phyloP scores from a whole-genome alignment of 1,140 invertebrate species.

The Sesamia nonagrioides region DNA sequence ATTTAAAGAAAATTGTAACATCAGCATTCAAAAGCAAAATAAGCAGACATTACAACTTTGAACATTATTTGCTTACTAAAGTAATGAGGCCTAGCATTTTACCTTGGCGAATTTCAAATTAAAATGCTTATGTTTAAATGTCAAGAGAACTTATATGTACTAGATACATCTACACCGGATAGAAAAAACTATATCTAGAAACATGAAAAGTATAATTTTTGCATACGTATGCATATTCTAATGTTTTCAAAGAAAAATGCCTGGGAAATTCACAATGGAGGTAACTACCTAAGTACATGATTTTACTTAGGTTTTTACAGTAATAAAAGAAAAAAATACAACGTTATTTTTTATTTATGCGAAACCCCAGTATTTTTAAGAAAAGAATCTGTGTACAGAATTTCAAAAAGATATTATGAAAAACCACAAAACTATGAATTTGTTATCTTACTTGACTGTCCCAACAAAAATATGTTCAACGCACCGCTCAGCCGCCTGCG shows the following conservation, averaged over 20 bases:
- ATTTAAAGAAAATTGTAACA: not conserved
- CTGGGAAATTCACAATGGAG: not conserved
- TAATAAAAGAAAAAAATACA: not conserved
- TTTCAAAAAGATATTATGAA: too few relatives aligned
- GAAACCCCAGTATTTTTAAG: too few relatives aligned
- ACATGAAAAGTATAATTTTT: not conserved
- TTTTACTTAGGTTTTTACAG: not conserved
- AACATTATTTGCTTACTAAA: conserved; percentile 12
- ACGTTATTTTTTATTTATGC: too few relatives aligned
- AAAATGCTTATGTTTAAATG: not conserved
- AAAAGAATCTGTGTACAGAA: too few relatives aligned
- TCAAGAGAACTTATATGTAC: not conserved
- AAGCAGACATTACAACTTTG: not conserved
- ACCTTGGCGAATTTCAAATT: not conserved
- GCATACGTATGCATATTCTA: not conserved
- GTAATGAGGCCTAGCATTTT: not conserved
- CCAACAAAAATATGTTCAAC: too few relatives aligned
- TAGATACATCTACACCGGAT: not conserved
- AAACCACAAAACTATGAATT: too few relatives aligned
- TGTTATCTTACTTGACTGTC: too few relatives aligned
- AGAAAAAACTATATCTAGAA: not conserved
- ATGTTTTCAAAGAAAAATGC: not conserved
- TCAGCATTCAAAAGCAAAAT: not conserved
- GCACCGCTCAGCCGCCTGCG: too few relatives aligned
- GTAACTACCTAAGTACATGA: not conserved